phyloP scores from a whole-genome alignment of 2,113 vertebrate genomes.

The Andinoacara biseriatus region DNA sequence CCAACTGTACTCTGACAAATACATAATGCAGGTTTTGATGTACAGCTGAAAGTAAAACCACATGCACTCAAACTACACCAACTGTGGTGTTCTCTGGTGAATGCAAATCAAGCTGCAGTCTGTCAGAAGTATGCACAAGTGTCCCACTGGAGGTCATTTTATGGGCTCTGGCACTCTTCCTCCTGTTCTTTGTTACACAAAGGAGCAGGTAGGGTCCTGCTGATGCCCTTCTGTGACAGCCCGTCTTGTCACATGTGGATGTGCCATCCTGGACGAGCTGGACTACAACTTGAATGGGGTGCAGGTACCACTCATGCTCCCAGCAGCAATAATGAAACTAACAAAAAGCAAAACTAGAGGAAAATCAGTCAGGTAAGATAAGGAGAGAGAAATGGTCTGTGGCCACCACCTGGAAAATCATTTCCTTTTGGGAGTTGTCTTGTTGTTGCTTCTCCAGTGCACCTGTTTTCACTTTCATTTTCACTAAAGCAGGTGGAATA shows the following conservation, averaged over 20 bases:
- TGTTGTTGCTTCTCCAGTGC: too few species aligned
- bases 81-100: background rate
- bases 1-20: background rate
- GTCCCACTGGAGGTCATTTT: too few species aligned
- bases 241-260: background rate
- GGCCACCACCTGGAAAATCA: background rate
- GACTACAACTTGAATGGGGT: background rate
- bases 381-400: background rate
- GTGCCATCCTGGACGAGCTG: background rate
- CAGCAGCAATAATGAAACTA: fast-evolving
- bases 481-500: background rate
- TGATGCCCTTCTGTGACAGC: background rate
- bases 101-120: background rate
- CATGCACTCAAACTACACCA: background rate
- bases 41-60: background rate
- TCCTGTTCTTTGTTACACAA: too few species aligned
- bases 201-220: too few species aligned
- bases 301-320: background rate
- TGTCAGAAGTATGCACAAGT: background rate
- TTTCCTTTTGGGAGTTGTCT: background rate
- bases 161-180: too few species aligned
- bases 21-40: background rate
- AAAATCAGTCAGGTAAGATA: background rate
- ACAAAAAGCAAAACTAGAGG: background rate
- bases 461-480: background rate